phyloP scores from a whole-genome alignment of 2,113 vertebrate genomes.

The Herpetotheres cachinnans region DNA sequence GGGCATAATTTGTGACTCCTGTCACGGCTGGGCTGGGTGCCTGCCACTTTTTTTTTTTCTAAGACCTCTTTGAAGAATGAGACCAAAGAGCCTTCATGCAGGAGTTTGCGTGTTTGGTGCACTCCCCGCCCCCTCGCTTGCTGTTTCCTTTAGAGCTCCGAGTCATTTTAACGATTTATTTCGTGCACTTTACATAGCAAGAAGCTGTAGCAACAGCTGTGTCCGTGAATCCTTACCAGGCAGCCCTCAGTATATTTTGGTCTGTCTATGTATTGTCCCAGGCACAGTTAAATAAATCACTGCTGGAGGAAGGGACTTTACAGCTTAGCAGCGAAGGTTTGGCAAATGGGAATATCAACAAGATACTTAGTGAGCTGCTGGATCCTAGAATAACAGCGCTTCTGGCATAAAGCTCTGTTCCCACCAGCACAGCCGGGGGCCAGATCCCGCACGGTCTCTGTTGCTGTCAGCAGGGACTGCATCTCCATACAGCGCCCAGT shows the following conservation, averaged over 20 bases:
- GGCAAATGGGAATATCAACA: background rate
- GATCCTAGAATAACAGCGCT: background rate
- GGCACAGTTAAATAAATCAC: background rate
- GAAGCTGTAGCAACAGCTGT: slow-evolving; percentile 27
- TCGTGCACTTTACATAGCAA: slow-evolving; percentile 47
- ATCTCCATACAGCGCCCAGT: accelerated
- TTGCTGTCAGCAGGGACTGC: background rate
- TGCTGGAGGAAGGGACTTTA: background rate
- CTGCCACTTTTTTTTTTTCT: background rate
- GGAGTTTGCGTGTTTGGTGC: background rate
- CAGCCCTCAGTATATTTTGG: background rate
- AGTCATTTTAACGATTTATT: slow-evolving; percentile 28
- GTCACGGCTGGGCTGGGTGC: background rate
- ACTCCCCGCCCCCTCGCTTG: background rate
- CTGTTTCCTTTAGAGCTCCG: background rate
- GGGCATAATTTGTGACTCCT: slow-evolving; percentile 34
- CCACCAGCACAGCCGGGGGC: accelerated
- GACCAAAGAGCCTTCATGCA: slow-evolving; percentile 38
- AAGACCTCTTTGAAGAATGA: slow-evolving; percentile 51
- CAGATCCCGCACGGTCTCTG: background rate
- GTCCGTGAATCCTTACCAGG: background rate
- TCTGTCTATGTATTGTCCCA: background rate
- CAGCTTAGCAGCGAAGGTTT: background rate
- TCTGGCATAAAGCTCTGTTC: background rate
- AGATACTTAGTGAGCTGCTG: background rate